Evolutionary conservation across 2,797 vertebrate species (phyloP).

Genomic region (Sus cebifrons): DNA sequence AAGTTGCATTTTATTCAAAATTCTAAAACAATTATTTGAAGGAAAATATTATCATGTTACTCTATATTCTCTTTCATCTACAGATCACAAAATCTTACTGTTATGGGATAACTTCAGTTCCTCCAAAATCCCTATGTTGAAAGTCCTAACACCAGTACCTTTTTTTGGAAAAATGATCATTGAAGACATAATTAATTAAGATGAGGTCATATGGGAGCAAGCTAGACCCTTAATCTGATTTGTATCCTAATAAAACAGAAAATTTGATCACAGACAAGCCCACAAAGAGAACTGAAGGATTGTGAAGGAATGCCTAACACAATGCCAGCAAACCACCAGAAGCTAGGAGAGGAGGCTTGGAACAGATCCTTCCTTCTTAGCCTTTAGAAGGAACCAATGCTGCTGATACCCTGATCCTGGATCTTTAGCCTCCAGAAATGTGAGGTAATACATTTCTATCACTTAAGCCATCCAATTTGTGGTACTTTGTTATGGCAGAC

Average conservation of each 20-base stretch:
- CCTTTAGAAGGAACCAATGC: neutral
- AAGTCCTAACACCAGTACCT: neutral
- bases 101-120: neutral
- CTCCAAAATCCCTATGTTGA: neutral
- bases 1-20: conserved; percentile 14
- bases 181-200: neutral
- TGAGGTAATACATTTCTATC: neutral
- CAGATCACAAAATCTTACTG: neutral
- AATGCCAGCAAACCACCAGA: neutral
- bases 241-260: neutral
- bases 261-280: neutral
- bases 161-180: neutral
- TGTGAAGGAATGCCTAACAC: neutral
- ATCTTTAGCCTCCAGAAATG: neutral
- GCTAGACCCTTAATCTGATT: neutral
- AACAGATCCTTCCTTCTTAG: neutral
- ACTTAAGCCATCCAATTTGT: neutral
- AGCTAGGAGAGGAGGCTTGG: neutral
- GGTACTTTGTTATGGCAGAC: neutral
- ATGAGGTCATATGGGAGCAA: neutral
- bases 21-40: neutral
- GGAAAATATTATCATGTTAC: neutral
- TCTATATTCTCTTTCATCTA: neutral
- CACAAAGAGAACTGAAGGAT: neutral
- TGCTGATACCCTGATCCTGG: neutral